Percentiles rank a stretch among this genome's conserved stretches.
Evolutionary conservation across 2,888 invertebrate genomes (phyloP).

Genomic region (Acronicta aceris): DNA sequence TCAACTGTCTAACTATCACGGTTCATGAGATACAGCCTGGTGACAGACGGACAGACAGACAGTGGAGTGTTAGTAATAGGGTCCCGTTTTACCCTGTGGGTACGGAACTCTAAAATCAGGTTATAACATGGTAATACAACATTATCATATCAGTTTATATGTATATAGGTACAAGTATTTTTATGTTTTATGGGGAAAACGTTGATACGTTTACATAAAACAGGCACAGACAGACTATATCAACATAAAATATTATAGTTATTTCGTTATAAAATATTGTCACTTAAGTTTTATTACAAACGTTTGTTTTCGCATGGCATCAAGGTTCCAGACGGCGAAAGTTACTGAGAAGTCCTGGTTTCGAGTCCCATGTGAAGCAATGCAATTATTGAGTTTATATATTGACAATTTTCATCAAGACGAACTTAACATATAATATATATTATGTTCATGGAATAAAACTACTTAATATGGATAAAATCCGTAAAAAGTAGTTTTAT

Average conservation of each 20-base stretch:
- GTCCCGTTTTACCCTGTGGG: no score
- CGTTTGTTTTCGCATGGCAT: neutral
- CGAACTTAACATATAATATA: no score
- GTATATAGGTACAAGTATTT: constrained; percentile 19
- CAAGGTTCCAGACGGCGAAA: neutral
- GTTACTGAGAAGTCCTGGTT: neutral
- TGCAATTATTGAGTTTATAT: neutral
- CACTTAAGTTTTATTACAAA: neutral
- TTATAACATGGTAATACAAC: constrained; percentile 7
- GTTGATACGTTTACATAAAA: no score
- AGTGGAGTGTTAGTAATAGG: no score
- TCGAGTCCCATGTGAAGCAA: neutral
- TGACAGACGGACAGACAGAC: no score
- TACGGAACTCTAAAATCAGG: no score
- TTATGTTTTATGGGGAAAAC: constrained; percentile 3
- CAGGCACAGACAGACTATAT: neutral
- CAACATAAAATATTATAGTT: neutral
- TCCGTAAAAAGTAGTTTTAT: no score
- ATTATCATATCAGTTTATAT: constrained; percentile 5
- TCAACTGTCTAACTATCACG: no score
- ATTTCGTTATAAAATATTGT: neutral
- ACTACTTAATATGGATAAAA: no score
- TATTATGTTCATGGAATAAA: no score
- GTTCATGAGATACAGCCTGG: no score
- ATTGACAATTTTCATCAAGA: no score